phyloP scores from a whole-genome alignment of 2,888 invertebrate species.

The Limnephilus marmoratus region DNA sequence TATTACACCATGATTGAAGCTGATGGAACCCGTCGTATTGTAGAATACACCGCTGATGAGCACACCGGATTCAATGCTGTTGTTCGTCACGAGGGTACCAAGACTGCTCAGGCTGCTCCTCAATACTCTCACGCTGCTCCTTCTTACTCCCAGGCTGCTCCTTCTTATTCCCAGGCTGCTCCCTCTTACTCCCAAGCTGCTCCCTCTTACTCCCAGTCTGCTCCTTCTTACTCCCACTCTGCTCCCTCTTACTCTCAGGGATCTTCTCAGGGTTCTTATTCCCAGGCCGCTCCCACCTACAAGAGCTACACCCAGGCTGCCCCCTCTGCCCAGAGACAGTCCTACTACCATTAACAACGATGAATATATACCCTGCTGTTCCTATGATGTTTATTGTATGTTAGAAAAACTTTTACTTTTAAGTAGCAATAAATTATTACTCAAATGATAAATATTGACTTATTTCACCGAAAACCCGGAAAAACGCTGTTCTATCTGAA shows the following conservation, averaged over 20 bases:
- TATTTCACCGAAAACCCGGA: background rate
- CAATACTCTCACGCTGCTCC: background rate
- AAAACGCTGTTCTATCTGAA: background rate
- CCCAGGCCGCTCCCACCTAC: conserved; percentile 46
- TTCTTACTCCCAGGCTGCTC: background rate
- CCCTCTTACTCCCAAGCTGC: background rate
- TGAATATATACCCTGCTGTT: background rate
- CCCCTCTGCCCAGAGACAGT: background rate
- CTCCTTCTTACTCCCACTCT: background rate
- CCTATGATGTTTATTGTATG: background rate
- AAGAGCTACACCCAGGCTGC: conserved; percentile 51
- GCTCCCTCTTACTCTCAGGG: background rate
- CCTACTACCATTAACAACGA: background rate
- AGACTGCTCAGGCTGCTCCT: conserved; percentile 14
- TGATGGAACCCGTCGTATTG: conserved; percentile 74
- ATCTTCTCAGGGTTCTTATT: background rate
- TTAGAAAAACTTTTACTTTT: background rate
- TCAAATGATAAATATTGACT: background rate
- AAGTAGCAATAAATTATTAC: background rate
- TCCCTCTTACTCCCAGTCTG: background rate
- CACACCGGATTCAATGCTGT: conserved; percentile 74
- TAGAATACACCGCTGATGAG: conserved; percentile 74
- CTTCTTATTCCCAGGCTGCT: conserved; percentile 17
- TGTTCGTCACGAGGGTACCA: conserved; percentile 70
- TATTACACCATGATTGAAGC: conserved; percentile 76